Conservation (phyloP, 1,140 invertebrate genomes). For the Potamilus streckersoni region DNA sequence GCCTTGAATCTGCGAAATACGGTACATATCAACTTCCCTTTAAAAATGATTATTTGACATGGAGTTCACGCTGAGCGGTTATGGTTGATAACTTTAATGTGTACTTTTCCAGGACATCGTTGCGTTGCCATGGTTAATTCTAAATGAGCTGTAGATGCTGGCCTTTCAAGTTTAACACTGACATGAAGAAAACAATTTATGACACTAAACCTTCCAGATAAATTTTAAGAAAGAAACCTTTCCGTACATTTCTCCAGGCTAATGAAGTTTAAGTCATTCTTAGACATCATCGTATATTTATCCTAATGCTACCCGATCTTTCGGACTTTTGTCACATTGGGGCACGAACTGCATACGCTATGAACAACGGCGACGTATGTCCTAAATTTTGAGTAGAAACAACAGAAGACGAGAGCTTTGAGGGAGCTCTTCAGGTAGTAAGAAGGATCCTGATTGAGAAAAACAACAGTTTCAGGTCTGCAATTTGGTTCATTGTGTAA, state of each 20-base stretch:
- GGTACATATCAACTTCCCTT: no score
- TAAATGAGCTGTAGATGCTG: no score
- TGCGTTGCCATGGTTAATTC: no score
- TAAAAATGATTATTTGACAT: no score
- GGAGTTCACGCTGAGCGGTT: no score
- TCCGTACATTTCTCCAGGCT: not conserved
- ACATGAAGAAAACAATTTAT: no score
- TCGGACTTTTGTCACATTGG: not conserved
- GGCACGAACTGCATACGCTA: conserved; percentile 1
- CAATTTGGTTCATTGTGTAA: conserved; percentile 11
- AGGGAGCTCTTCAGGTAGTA: conserved; percentile 31
- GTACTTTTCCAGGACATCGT: no score
- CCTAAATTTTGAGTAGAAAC: conserved; percentile 29
- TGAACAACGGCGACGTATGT: conserved; percentile 13
- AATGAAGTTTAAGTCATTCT: not conserved
- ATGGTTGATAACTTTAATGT: no score
- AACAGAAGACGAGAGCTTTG: conserved; percentile 31
- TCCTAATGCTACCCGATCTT: not conserved
- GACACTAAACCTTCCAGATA: no score
- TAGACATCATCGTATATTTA: conserved; percentile 10
- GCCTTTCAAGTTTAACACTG: no score
- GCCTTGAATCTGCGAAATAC: no score
- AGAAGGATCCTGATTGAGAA: conserved; percentile 28
- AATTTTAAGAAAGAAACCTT: no score
- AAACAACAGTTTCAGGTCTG: conserved; percentile 10